These are phyloP conservation scores for Agrypnus murinus DNA, from an alignment of 2,888 invertebrate genomes.

Conservation along the genomic window DNA sequence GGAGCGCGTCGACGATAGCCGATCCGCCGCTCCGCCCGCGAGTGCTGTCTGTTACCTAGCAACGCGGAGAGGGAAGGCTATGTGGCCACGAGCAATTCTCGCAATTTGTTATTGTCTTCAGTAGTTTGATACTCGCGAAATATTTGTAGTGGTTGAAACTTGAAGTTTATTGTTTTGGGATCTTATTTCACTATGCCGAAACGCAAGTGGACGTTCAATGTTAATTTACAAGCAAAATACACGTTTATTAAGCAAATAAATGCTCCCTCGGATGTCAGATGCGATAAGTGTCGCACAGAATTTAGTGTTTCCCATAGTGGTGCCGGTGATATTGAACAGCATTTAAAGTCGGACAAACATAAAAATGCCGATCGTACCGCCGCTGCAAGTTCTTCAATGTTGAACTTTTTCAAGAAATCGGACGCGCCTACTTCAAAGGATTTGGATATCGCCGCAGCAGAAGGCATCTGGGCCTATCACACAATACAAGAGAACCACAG, in stretches of 20 bases:
- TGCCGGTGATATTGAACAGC: slow-evolving; percentile 51
- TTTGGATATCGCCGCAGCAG: slow-evolving; percentile 55
- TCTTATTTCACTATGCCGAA: slow-evolving; percentile 20
- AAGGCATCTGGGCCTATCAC: too few species aligned
- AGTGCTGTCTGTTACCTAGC: too few species aligned
- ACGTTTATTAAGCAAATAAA: slow-evolving; percentile 38
- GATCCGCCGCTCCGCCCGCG: too few species aligned
- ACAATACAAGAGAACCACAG: too few species aligned
- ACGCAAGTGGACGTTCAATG: slow-evolving; percentile 39
- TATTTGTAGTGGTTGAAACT: too few species aligned
- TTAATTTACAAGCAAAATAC: slow-evolving; percentile 35
- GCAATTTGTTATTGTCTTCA: too few species aligned
- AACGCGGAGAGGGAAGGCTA: too few species aligned
- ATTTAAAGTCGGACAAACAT: slow-evolving; percentile 58
- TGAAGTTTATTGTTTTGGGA: slow-evolving; percentile 8
- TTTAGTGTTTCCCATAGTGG: slow-evolving; percentile 56
- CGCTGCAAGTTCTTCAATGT: slow-evolving; percentile 56
- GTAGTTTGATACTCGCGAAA: too few species aligned
- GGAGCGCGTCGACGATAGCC: too few species aligned
- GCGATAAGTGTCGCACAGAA: slow-evolving; percentile 55
- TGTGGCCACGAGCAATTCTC: too few species aligned
- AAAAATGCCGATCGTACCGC: slow-evolving; percentile 57
- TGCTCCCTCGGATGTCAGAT: slow-evolving; percentile 40
- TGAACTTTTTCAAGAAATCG: slow-evolving; percentile 52
- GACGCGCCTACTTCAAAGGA: slow-evolving; percentile 55